These are phyloP conservation scores for Lymantria dispar DNA, from an alignment of 2,888 invertebrate species.

Conservation along the genomic window DNA sequence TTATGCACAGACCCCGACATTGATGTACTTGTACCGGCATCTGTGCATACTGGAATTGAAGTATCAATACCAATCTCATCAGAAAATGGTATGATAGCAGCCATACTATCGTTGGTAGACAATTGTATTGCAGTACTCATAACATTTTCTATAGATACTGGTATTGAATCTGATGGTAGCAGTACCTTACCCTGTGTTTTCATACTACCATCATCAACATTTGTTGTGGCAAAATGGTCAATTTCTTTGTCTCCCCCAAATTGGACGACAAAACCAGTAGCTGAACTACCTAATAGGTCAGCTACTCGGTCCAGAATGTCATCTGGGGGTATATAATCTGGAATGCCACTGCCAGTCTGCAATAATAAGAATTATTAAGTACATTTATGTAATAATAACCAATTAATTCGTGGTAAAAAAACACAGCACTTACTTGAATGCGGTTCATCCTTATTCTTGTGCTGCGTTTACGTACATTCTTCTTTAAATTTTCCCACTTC, in stretches of 20 bases:
- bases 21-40: too few relatives aligned
- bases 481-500: slow-evolving; percentile 2
- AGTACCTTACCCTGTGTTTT: too few relatives aligned
- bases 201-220: too few relatives aligned
- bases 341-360: not conserved
- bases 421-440: not conserved
- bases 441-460: not conserved
- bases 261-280: not conserved
- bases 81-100: too few relatives aligned
- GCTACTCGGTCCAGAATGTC: not conserved
- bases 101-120: too few relatives aligned
- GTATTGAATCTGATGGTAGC: too few relatives aligned
- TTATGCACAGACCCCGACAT: too few relatives aligned
- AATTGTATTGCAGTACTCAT: too few relatives aligned
- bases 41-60: too few relatives aligned
- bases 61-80: too few relatives aligned
- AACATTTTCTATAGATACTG: too few relatives aligned
- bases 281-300: not conserved
- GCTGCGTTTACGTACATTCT: not conserved
- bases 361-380: not conserved
- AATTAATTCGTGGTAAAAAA: not conserved
- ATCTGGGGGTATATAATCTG: not conserved
- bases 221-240: too few relatives aligned
- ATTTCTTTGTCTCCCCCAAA: not conserved
- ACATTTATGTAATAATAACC: not conserved